A percentile compares a stretch with the other conserved stretches of the same genome.
Evolutionary conservation across 2,797 vertebrate genomes (phyloP).

Genomic region (Miichthys miiuy): DNA sequence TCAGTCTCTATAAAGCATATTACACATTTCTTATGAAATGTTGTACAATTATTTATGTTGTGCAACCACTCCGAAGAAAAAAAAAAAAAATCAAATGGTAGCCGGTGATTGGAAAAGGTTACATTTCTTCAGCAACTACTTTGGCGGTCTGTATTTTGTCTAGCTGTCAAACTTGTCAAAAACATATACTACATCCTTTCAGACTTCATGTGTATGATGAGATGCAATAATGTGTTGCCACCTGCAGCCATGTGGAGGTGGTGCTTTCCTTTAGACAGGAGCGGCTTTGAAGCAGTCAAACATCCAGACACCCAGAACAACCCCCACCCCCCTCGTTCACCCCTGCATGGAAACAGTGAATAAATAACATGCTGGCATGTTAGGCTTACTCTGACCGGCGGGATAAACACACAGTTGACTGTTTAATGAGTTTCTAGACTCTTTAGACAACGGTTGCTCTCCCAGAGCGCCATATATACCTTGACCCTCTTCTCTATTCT

Average conservation of each 20-base stretch:
- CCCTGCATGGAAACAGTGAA: conserved; percentile 31
- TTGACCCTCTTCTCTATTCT: conserved; percentile 62
- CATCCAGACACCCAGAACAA: neutral
- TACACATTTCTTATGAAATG: conserved; percentile 56
- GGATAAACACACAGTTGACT: conserved; percentile 56
- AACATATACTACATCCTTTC: neutral
- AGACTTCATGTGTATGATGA: neutral
- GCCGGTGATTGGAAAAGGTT: conserved; percentile 23
- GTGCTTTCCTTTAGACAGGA: conserved; percentile 15
- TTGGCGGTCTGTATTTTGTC: conserved; percentile 17
- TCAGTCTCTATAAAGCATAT: conserved; percentile 44
- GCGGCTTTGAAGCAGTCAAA: conserved; percentile 26
- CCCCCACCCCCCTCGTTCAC: neutral
- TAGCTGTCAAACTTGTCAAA: conserved; percentile 16
- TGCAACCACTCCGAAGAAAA: conserved; percentile 41
- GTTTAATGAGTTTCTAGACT: conserved; percentile 52
- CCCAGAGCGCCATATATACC: conserved; percentile 38
- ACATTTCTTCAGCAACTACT: conserved; percentile 28
- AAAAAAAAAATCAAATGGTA: conserved; percentile 17
- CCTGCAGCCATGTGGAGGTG: conserved; percentile 26
- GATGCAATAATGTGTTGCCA: conserved; percentile 15
- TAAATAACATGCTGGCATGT: conserved; percentile 35
- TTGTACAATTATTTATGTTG: conserved; percentile 59
- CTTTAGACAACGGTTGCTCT: conserved; percentile 8
- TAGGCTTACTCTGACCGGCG: conserved; percentile 27